phyloP scores from a whole-genome alignment of 2,888 invertebrate species.

The Azorinus chamasolen region DNA sequence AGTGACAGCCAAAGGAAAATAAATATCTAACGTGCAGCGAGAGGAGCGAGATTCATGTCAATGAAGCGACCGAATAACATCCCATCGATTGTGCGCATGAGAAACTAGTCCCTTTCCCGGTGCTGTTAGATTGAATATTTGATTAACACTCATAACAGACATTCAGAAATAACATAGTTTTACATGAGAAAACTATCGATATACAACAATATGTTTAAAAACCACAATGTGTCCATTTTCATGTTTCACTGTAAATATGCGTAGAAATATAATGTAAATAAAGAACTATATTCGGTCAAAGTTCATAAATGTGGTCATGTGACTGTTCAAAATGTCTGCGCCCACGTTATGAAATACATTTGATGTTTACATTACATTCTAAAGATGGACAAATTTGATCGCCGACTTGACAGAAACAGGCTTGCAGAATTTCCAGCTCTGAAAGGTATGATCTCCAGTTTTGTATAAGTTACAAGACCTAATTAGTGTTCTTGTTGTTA shows the following conservation, averaged over 20 bases:
- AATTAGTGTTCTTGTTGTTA: too few species aligned
- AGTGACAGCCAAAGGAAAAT: conserved; percentile 73
- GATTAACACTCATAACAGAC: background rate
- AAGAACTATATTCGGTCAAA: conserved; percentile 67
- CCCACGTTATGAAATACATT: conserved; percentile 14
- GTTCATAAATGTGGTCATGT: conserved; percentile 66
- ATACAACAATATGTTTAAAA: too few species aligned
- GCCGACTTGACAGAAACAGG: conserved; percentile 32
- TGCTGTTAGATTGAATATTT: background rate
- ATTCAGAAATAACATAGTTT: too few species aligned
- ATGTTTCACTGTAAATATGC: conserved; percentile 3
- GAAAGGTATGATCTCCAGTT: conserved; percentile 49
- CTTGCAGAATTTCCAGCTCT: conserved; percentile 64
- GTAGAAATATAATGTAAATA: conserved; percentile 64
- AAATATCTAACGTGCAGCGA: conserved; percentile 72
- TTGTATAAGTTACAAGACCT: background rate
- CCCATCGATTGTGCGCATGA: conserved; percentile 13
- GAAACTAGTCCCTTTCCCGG: conserved; percentile 43
- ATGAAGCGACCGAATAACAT: conserved; percentile 60
- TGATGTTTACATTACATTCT: background rate
- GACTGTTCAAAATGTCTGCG: conserved; percentile 71
- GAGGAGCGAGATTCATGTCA: conserved; percentile 70
- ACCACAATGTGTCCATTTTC: too few species aligned
- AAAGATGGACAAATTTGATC: conserved; percentile 30
- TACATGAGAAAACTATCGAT: too few species aligned